A percentile compares a stretch with the other conserved stretches of the same genome.
These are phyloP conservation scores for Whitmania pigra DNA, from an alignment of 1,140 invertebrate species.

Conservation along the genomic window DNA sequence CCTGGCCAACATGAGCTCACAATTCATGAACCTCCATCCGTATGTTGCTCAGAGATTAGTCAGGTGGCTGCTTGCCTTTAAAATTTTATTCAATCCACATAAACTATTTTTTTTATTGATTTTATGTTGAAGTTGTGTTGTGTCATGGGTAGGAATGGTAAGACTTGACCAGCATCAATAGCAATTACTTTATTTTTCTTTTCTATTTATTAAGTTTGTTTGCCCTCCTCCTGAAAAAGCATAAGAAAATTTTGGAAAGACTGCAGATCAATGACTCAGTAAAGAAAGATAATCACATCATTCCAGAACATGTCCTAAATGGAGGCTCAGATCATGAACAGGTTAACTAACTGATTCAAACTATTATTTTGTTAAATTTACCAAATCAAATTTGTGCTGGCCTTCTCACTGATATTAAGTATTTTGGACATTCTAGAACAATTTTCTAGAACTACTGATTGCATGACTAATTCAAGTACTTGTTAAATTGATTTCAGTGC, in stretches of 20 bases:
- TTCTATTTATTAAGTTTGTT: conserved; percentile 32
- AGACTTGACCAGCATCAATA: not conserved
- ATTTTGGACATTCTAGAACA: not conserved
- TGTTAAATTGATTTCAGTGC: not conserved
- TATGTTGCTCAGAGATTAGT: conserved; percentile 88
- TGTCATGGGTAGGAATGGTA: no score
- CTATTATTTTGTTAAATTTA: not conserved
- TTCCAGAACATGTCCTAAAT: not conserved
- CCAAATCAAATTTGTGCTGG: not conserved
- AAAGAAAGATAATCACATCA: conserved; percentile 1
- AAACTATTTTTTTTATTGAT: no score
- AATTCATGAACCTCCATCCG: conserved; percentile 82
- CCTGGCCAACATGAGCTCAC: conserved; percentile 90
- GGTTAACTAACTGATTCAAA: not conserved
- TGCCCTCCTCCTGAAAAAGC: conserved; percentile 38
- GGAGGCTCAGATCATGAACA: not conserved
- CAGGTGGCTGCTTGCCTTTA: conserved; percentile 30
- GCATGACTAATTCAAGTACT: not conserved
- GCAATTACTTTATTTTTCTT: not conserved
- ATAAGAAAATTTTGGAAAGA: conserved; percentile 33
- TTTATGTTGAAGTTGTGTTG: no score
- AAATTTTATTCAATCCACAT: no score
- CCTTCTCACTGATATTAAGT: not conserved
- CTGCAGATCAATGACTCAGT: conserved; percentile 30
- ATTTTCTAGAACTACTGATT: no score